Percentiles rank a stretch among this genome's conserved stretches.
Evolutionary conservation across 2,797 vertebrate species (phyloP).

Genomic region (Coreius guichenoti): DNA sequence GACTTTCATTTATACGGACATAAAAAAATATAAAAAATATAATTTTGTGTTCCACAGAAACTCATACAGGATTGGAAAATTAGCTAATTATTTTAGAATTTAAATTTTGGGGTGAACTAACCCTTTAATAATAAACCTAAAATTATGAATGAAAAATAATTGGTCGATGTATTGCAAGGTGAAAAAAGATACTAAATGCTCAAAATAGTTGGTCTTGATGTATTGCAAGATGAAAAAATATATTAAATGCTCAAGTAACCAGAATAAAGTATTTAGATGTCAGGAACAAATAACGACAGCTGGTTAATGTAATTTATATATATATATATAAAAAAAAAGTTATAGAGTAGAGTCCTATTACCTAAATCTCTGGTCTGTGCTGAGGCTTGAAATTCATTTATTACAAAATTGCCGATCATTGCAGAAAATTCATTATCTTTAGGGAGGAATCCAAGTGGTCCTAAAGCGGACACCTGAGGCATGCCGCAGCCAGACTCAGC

Average conservation of each 20-base stretch:
- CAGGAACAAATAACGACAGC: not conserved
- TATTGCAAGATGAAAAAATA: not conserved
- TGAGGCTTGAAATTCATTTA: slow-evolving; percentile 13
- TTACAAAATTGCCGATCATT: slow-evolving; percentile 17
- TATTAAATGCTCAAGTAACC: not conserved
- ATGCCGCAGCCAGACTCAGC: slow-evolving; percentile 32
- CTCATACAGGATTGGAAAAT: not conserved
- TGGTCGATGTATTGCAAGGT: not conserved
- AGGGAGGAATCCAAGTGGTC: not conserved
- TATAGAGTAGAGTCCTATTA: not conserved
- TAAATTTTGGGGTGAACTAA: not conserved
- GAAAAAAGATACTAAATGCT: not conserved
- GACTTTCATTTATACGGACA: too few relatives aligned
- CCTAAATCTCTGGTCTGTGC: slow-evolving; percentile 17
- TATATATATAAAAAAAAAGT: too few relatives aligned
- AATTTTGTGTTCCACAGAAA: not conserved
- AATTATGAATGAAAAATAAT: not conserved
- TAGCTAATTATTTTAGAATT: too few relatives aligned
- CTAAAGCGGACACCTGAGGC: slow-evolving; percentile 24
- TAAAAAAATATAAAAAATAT: too few relatives aligned
- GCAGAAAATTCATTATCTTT: slow-evolving; percentile 15
- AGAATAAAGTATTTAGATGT: slow-evolving; percentile 9
- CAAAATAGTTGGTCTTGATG: not conserved
- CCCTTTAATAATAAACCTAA: not conserved
- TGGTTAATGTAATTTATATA: not conserved